Evolutionary conservation across 2,888 invertebrate genomes (phyloP).

Genomic region (Carterocephalus palaemon): DNA sequence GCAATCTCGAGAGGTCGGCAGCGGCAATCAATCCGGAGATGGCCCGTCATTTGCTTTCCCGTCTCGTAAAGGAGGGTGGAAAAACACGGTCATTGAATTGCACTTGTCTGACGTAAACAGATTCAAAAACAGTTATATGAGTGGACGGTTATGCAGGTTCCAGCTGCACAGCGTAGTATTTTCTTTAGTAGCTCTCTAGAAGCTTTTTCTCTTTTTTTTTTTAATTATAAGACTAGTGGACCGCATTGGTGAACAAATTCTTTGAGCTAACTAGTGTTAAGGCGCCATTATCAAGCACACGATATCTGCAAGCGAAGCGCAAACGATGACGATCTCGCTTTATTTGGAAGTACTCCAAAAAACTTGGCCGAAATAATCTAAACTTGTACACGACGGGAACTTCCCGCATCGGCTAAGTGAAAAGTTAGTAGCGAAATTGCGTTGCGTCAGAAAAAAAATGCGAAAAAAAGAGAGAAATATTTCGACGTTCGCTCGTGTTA

Average conservation of each 20-base stretch:
- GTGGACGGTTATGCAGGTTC: too few species aligned
- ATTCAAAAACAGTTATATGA: too few species aligned
- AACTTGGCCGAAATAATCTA: slow-evolving; percentile 51
- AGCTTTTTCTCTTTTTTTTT: too few species aligned
- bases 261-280: not conserved
- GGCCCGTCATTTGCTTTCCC: slow-evolving; percentile 62
- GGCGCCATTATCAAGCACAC: not conserved
- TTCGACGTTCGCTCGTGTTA: slow-evolving; percentile 43
- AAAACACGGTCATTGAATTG: too few species aligned
- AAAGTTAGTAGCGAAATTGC: slow-evolving; percentile 66
- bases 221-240: too few species aligned
- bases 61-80: slow-evolving; percentile 58
- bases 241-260: too few species aligned
- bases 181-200: too few species aligned
- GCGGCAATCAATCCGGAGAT: slow-evolving; percentile 61
- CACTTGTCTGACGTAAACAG: too few species aligned
- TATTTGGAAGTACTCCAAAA: slow-evolving; percentile 63
- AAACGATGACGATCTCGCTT: slow-evolving; percentile 35
- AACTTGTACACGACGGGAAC: slow-evolving; percentile 52
- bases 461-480: slow-evolving; percentile 38
- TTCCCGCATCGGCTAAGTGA: slow-evolving; percentile 58
- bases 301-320: too few species aligned
- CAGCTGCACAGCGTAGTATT: too few species aligned
- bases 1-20: slow-evolving; percentile 51
- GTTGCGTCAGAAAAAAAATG: slow-evolving; percentile 45